Percentiles rank a stretch among this genome's conserved stretches.
Conservation (phyloP, 2,888 invertebrate genomes). For the Eupithecia subfuscata region DNA sequence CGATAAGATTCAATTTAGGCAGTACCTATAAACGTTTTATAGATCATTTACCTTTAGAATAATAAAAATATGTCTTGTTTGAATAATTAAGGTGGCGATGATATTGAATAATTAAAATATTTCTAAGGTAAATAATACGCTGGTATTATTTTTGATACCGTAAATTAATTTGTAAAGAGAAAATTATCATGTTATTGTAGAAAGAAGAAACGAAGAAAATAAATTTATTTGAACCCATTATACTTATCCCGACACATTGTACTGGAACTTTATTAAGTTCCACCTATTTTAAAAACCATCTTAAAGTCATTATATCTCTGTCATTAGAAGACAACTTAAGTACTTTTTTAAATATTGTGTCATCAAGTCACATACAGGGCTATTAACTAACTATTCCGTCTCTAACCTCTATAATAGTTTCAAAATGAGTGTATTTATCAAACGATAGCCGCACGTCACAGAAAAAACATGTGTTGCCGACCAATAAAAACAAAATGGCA, state of each 20-base stretch:
- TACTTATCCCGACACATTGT: too few relatives aligned
- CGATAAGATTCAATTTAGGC: background rate
- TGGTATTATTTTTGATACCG: background rate
- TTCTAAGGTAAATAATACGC: background rate
- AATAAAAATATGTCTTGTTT: background rate
- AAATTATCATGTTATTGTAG: background rate
- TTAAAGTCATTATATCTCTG: background rate
- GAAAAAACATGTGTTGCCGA: slow-evolving; percentile 71
- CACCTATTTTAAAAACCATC: background rate
- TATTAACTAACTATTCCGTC: slow-evolving; percentile 5
- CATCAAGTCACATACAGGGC: background rate
- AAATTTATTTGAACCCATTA: too few relatives aligned
- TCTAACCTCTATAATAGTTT: slow-evolving; percentile 16
- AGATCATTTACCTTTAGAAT: background rate
- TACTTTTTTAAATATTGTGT: background rate
- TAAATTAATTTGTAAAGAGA: background rate
- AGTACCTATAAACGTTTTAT: background rate
- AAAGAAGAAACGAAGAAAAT: too few relatives aligned
- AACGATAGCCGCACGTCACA: slow-evolving; percentile 71
- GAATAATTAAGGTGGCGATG: background rate
- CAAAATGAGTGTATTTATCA: slow-evolving; percentile 66
- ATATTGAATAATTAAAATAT: background rate
- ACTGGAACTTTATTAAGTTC: background rate
- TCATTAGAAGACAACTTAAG: background rate
- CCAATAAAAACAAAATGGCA: slow-evolving; percentile 80